Evolutionary conservation across 2,113 vertebrate genomes (phyloP).

Genomic region (Rhadina sibilatrix): DNA sequence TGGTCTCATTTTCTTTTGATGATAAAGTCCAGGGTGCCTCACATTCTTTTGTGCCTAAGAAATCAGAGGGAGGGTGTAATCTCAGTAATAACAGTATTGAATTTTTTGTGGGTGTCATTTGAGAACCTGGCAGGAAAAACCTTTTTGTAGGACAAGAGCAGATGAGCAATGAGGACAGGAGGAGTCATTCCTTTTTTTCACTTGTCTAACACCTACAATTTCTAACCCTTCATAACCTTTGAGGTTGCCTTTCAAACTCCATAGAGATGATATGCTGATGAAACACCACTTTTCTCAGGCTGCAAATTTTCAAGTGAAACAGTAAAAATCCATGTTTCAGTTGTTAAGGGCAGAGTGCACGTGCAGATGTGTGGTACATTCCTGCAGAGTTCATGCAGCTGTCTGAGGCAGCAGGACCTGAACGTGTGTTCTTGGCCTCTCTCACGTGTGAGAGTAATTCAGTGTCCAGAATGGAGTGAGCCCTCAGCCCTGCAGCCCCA

Average conservation of each 20-base stretch:
- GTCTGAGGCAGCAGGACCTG: rapidly evolving
- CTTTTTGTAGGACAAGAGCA: neutral
- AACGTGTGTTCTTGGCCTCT: neutral
- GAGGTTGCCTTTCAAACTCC: neutral
- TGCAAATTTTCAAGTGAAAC: neutral
- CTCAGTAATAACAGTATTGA: neutral
- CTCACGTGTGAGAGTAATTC: neutral
- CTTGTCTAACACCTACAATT: neutral
- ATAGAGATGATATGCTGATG: neutral
- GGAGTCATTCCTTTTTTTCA: neutral
- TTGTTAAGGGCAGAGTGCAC: neutral
- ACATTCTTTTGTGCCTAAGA: neutral
- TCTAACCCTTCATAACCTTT: neutral
- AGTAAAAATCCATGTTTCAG: neutral
- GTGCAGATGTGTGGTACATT: neutral
- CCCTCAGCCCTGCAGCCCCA: neutral
- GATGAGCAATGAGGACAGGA: neutral
- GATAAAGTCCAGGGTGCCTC: neutral
- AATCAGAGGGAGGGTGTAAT: rapidly evolving
- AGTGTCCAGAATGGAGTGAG: neutral
- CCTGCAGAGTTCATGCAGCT: neutral
- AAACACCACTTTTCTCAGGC: neutral
- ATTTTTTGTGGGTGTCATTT: neutral
- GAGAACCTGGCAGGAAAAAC: neutral
- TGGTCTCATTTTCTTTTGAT: neutral